phyloP scores from a whole-genome alignment of 2,113 vertebrate genomes.

The Pituophis catenifer region DNA sequence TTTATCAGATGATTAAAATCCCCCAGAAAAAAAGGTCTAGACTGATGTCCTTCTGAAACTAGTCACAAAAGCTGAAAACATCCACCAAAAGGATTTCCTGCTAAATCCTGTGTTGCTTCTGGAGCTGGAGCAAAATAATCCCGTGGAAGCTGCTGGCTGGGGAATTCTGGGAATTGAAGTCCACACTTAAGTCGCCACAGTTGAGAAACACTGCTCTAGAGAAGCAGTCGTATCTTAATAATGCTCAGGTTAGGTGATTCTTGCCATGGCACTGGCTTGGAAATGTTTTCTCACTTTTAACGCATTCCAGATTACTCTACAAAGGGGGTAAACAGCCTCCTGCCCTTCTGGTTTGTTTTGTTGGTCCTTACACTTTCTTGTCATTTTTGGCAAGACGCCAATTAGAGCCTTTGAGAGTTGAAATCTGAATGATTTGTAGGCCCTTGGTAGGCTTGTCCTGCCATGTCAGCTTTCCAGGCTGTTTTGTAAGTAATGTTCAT shows the following conservation, averaged over 20 bases:
- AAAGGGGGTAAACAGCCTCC: not conserved
- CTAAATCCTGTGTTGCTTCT: not conserved
- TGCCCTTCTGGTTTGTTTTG: not conserved
- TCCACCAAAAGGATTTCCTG: not conserved
- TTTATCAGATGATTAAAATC: not conserved
- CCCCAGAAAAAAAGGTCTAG: not conserved
- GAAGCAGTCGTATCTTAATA: not conserved
- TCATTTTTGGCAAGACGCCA: not conserved
- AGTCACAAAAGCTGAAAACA: not conserved
- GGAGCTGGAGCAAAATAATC: not conserved
- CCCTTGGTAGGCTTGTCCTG: not conserved
- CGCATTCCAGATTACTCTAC: not conserved
- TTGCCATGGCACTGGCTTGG: not conserved
- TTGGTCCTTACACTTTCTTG: not conserved
- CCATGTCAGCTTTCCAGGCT: not conserved
- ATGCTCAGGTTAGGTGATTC: not conserved
- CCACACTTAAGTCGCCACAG: not conserved
- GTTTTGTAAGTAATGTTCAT: not conserved
- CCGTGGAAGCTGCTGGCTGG: not conserved
- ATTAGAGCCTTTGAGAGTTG: not conserved
- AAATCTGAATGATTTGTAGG: not conserved
- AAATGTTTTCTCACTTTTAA: not conserved
- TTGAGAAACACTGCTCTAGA: not conserved
- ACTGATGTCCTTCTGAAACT: not conserved
- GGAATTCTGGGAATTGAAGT: not conserved